Base-by-base conservation (phyloP, 2,888 invertebrate species). In the Odiellus spinosus region DNA sequence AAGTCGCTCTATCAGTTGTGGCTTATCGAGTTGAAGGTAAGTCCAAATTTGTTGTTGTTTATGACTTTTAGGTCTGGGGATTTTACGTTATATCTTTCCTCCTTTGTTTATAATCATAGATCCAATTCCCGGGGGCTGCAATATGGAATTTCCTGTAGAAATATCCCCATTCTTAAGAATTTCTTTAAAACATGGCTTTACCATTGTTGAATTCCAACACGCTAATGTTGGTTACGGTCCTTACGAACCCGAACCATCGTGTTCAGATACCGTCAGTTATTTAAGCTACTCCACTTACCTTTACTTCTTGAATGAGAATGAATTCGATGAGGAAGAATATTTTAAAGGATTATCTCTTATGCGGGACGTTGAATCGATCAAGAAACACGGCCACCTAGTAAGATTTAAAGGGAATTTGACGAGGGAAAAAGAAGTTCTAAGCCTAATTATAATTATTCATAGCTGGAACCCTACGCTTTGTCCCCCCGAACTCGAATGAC, bases 101-200 rank as follows among this genome's bases (percentile, higher is more conserved):
- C 26, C 26, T 26, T 8, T 26, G 5, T 8, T 8, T 26, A 4
- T 8, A 6, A 4, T 26, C 8, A 6, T 26, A 83, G 83, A 76
- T 61, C 83, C 83, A 1, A 67, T 81, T 54, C 82, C 83, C 15
- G 84, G 84, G 35, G 83, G 80, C 15, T 83, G 83, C 61, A 82
- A 80, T 59, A 71, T 78, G 72, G 78, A 78, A 58, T 76, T 76
- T 55, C 64, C 73, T 36, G 60, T 74, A 14, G 67, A 72, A 54
- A 69, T 72, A 53, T 73, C 78, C 8, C 80, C 83, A 15, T 53
- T 53, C 45, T 47, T 48, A 21, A 39, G 48, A 49, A 43, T 53
- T 59, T 34, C 52, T 53, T 21, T 54, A 76, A 19, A 53, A 50
- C 2, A 61, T 67, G 45, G 63, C 60, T 40, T 55, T 67, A 54